A percentile compares a stretch with the other conserved stretches of the same genome.
phyloP scores from a whole-genome alignment of 2,888 invertebrate genomes.

The Thyatira batis region DNA sequence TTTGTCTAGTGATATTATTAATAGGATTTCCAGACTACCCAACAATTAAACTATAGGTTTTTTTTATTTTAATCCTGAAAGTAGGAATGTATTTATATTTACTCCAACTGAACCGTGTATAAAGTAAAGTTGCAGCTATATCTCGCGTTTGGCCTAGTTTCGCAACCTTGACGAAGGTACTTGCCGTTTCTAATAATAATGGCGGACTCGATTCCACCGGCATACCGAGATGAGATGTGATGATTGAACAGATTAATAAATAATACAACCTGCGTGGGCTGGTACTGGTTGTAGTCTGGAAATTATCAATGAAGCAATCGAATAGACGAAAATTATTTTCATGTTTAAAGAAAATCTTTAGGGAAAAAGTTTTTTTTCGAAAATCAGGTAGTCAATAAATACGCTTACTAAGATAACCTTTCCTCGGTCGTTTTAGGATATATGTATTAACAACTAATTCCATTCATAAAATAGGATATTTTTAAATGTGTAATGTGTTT shows the following conservation, averaged over 20 bases:
- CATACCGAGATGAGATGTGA: constrained; percentile 42
- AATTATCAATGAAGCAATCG: background rate
- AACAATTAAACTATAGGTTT: background rate
- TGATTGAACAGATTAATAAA: constrained; percentile 53
- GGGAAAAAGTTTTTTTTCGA: too few relatives aligned
- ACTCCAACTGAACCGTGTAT: constrained; percentile 4
- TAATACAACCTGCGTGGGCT: constrained; percentile 11
- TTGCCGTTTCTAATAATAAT: constrained; percentile 64
- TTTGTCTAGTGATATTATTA: too few relatives aligned
- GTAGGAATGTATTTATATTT: constrained; percentile 14
- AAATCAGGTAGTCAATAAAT: too few relatives aligned
- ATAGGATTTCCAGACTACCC: too few relatives aligned
- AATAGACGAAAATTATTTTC: background rate
- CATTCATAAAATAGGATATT: background rate
- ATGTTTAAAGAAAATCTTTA: background rate
- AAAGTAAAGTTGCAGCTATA: constrained; percentile 16
- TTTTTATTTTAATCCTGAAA: too few relatives aligned
- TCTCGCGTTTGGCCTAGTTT: constrained; percentile 70
- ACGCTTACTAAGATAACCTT: too few relatives aligned
- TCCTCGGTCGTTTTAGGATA: too few relatives aligned
- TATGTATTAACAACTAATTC: background rate
- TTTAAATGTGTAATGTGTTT: background rate
- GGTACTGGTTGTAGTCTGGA: background rate
- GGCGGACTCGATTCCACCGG: constrained; percentile 55
- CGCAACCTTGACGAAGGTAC: constrained; percentile 70